Evolutionary conservation across 2,888 invertebrate genomes (phyloP).

Genomic region (Dasypolia templi): DNA sequence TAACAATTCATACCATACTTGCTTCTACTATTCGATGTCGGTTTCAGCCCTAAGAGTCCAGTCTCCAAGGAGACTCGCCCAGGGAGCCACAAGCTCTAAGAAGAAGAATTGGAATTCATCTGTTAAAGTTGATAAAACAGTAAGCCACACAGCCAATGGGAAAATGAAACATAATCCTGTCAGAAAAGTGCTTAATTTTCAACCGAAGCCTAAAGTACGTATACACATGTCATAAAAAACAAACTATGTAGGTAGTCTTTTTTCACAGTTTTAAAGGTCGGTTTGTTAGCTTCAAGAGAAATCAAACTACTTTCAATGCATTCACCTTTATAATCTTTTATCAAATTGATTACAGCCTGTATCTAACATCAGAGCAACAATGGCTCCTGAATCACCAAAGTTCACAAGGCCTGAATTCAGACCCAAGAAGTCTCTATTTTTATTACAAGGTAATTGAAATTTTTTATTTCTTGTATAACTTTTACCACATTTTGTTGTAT

Average conservation of each 20-base stretch:
- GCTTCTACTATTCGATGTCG: background rate
- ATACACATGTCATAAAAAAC: too few relatives aligned
- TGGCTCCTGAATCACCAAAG: slow-evolving; percentile 75
- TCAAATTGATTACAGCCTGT: slow-evolving; percentile 70
- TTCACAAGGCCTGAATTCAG: slow-evolving; percentile 78
- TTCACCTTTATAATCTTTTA: background rate
- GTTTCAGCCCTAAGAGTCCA: slow-evolving; percentile 76
- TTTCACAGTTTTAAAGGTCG: too few relatives aligned
- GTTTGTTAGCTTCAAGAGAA: background rate
- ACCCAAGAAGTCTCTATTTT: slow-evolving; percentile 75
- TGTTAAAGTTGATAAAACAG: slow-evolving; percentile 80
- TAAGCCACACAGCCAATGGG: slow-evolving; percentile 78
- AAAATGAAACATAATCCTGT: slow-evolving; percentile 78
- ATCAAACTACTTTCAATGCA: background rate
- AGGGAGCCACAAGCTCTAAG: slow-evolving; percentile 70
- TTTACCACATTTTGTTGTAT: background rate
- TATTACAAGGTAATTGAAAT: slow-evolving; percentile 71
- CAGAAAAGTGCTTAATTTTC: slow-evolving; percentile 84
- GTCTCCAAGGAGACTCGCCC: slow-evolving; percentile 70
- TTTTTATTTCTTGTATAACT: background rate
- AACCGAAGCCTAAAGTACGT: slow-evolving; percentile 76
- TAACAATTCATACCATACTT: background rate
- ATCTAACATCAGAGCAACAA: slow-evolving; percentile 69
- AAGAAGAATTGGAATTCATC: slow-evolving; percentile 86
- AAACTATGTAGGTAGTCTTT: too few relatives aligned